Evolutionary conservation across 2,113 vertebrate genomes (phyloP), one percentile per base, ranked within the genome.

Genomic region (Corythoichthys haematopterus): DNA sequence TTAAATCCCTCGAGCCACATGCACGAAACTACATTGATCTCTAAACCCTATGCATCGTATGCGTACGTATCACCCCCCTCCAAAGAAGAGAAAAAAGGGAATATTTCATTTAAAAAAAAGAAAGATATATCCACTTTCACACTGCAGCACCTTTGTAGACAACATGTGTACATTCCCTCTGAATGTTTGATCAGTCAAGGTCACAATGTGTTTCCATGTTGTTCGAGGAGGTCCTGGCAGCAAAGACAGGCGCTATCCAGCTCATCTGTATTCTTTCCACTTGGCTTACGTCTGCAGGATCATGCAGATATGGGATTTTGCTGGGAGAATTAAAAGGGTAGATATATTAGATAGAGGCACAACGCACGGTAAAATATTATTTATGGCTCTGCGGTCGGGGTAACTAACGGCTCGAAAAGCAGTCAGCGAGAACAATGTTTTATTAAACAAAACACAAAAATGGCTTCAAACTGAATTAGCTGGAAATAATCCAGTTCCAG

Each of bases 211-310:
- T 75, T 84, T 71, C 84, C 68, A 61, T 69, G 81, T 67, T 84
- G 80, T 77, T 59, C 58, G 64, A 74, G 71, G 79, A 83, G 77
- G 70, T 57, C 76, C 72, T 77, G 76, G 70, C 75, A 79, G 78
- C 79, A 73, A 15, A 3, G 58, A 62, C 71, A 77, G 72, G 75
- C 63, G 82, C 73, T 74, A 65, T 76, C 76, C 43, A 11, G 70
- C 84, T 88, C 84, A 87, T 90, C 89, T 87, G 85, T 84, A 89
- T 90, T 89, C 82, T 81, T 76, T 75, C 86, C 87, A 88, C 80
- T 84, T 80, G 84, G 76, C 83, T 85, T 74, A 70, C 40, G 75
- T 85, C 84, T 68, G 83, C 57, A 71, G 77, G 84, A 89, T 89
- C 85, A 84, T 80, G 80, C 83, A 89, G 86, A 88, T 88, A 81